Conservation (phyloP, 2,113 vertebrate genomes). For the Engystomops pustulosus region DNA sequence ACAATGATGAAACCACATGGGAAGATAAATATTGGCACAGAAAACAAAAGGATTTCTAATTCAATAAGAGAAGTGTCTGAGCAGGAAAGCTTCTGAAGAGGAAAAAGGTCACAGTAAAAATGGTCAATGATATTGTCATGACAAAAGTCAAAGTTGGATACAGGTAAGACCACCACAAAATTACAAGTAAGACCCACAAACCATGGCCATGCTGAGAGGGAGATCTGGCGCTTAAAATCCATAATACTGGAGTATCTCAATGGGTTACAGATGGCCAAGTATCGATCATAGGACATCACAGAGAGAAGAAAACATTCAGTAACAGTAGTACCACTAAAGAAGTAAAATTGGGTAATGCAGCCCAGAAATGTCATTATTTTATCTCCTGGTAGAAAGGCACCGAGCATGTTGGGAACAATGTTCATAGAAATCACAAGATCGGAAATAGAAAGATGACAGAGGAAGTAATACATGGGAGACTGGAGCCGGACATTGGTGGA, state of each 20-base stretch:
- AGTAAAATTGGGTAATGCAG: too few relatives aligned
- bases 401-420: too few relatives aligned
- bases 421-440: too few relatives aligned
- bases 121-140: conserved; percentile 8
- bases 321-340: too few relatives aligned
- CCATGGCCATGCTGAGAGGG: not conserved
- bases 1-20: not conserved
- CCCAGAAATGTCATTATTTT: too few relatives aligned
- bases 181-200: not conserved
- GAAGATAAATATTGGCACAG: not conserved
- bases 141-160: not conserved
- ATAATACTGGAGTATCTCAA: not conserved
- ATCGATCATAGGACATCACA: too few relatives aligned
- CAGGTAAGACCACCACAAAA: not conserved
- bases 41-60: not conserved
- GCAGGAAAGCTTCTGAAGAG: conserved; percentile 1
- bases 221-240: not conserved
- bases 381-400: too few relatives aligned
- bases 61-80: not conserved
- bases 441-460: too few relatives aligned
- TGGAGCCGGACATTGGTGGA: too few relatives aligned
- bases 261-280: too few relatives aligned
- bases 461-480: too few relatives aligned
- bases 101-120: not conserved
- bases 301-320: too few relatives aligned